phyloP scores from a whole-genome alignment of 2,888 invertebrate genomes.

The Catocala sponsa region DNA sequence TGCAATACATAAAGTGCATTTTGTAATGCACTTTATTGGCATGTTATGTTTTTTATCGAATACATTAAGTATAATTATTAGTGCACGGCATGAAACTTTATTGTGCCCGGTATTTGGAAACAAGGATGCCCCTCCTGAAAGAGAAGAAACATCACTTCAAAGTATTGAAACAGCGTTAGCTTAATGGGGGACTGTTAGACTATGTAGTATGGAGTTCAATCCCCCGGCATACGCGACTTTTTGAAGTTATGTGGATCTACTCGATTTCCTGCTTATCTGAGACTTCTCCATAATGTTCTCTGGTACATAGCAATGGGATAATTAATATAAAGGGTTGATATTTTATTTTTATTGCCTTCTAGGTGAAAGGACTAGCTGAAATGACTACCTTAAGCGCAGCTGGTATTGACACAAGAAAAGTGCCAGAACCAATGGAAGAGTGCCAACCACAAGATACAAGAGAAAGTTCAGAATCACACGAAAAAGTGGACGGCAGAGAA shows the following conservation, averaged over 20 bases:
- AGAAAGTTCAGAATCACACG: conserved; percentile 73
- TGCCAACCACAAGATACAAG: conserved; percentile 74
- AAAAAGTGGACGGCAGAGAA: conserved; percentile 73
- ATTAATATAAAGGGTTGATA: no score
- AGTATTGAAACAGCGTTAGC: no score
- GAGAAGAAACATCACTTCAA: no score
- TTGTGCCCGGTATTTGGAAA: background rate
- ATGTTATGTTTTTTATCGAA: conserved; percentile 2
- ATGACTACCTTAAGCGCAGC: conserved; percentile 95
- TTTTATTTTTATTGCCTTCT: conserved; percentile 38
- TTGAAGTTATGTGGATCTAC: no score
- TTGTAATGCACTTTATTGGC: conserved; percentile 2
- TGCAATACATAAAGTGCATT: background rate
- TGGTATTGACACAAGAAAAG: conserved; percentile 84
- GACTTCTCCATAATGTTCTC: no score
- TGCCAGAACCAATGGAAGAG: conserved; percentile 85
- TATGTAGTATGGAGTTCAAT: no score
- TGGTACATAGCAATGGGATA: no score
- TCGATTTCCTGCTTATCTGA: no score
- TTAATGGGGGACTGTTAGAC: no score
- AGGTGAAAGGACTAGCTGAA: conserved; percentile 96
- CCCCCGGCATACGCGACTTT: no score
- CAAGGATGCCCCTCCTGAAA: background rate
- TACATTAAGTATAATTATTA: background rate
- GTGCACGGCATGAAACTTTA: background rate